These are phyloP conservation scores for Camponotus floridanus DNA, from an alignment of 1,140 invertebrate genomes.

Conservation along the genomic window DNA sequence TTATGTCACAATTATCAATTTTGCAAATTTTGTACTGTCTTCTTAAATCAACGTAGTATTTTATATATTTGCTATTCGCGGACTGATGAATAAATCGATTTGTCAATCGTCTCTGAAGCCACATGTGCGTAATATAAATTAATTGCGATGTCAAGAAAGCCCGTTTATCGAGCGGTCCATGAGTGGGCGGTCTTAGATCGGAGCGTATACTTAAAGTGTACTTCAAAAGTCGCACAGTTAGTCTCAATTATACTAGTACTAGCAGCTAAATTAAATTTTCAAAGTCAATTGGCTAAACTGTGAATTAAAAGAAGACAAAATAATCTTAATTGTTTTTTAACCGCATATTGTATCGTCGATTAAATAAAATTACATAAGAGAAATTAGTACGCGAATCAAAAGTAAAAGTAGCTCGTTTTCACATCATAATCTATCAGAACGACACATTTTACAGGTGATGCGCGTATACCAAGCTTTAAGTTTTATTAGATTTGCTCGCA, in stretches of 20 bases:
- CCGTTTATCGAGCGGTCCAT: slow-evolving; percentile 16
- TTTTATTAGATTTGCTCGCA: slow-evolving; percentile 17
- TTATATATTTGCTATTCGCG: background rate
- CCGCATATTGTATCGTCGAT: too few species aligned
- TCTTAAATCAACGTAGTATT: slow-evolving; percentile 31
- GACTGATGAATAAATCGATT: slow-evolving; percentile 57
- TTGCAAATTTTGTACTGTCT: slow-evolving; percentile 16
- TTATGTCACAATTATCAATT: background rate
- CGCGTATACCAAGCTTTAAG: background rate
- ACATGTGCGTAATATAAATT: slow-evolving; percentile 52
- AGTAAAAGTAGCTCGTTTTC: background rate
- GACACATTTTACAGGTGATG: background rate
- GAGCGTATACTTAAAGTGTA: slow-evolving; percentile 7
- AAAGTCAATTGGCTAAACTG: background rate
- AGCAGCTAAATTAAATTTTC: background rate
- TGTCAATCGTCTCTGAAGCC: slow-evolving; percentile 45
- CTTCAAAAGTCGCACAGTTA: background rate
- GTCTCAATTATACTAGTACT: background rate
- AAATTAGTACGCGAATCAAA: background rate
- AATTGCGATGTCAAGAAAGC: slow-evolving; percentile 56
- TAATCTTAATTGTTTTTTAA: slow-evolving; percentile 14
- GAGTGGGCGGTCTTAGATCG: slow-evolving; percentile 30
- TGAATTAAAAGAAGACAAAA: background rate
- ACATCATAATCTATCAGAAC: background rate
- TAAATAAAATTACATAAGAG: background rate